phyloP scores from a whole-genome alignment of 2,113 vertebrate species.

The Entomyzon cyanotis region DNA sequence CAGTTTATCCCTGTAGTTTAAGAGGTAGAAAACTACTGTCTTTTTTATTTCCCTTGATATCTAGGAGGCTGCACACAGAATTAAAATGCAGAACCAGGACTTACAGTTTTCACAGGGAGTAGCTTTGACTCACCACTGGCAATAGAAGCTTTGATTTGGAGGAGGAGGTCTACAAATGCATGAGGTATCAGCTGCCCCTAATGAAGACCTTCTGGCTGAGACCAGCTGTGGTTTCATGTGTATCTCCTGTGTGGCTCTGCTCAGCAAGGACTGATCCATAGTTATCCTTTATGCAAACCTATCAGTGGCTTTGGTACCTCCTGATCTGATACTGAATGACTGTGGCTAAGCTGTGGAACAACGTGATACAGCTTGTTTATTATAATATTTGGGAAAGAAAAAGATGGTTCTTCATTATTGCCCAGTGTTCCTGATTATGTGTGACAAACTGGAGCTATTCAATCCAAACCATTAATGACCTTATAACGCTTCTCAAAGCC shows the following conservation, averaged over 20 bases:
- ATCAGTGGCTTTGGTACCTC: neutral
- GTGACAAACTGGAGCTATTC: neutral
- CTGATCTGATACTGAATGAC: neutral
- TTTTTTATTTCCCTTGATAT: neutral
- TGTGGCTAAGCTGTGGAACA: neutral
- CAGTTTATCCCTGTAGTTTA: neutral
- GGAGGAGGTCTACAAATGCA: neutral
- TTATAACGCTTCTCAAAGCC: neutral
- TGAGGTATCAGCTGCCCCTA: neutral
- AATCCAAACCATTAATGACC: neutral
- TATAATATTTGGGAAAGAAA: neutral
- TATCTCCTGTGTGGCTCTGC: neutral
- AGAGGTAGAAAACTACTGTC: neutral
- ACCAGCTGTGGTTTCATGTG: neutral
- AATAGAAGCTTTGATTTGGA: neutral
- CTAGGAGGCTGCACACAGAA: neutral
- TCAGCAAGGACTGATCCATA: neutral
- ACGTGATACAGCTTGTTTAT: neutral
- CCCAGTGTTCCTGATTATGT: neutral
- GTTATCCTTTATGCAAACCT: neutral
- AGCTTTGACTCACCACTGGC: neutral
- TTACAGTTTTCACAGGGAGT: neutral
- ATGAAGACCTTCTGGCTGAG: neutral
- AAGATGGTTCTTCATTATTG: neutral
- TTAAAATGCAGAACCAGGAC: neutral